These are phyloP conservation scores for Hoplias malabaricus DNA, from an alignment of 2,113 vertebrate genomes.

Conservation along the genomic window DNA sequence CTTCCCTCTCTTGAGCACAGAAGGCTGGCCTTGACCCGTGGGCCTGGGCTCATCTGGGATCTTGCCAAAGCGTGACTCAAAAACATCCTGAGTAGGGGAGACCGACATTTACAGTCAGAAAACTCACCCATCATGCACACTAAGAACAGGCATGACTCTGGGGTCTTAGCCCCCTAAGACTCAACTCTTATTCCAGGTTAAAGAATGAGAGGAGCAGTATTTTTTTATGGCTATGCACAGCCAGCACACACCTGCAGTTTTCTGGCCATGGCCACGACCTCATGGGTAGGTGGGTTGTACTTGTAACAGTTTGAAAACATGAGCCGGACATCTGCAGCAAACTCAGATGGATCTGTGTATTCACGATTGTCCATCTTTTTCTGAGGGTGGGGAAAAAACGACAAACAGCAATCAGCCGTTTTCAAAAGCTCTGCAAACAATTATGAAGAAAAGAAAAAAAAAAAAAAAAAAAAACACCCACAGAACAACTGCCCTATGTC, in stretches of 20 bases:
- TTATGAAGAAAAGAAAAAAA: too few relatives aligned
- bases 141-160: background rate
- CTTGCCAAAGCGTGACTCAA: constrained; percentile 84
- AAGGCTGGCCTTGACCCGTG: constrained; percentile 21
- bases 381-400: constrained; percentile 57
- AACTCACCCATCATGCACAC: background rate
- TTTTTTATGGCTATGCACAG: background rate
- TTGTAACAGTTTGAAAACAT: constrained; percentile 93
- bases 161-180: background rate
- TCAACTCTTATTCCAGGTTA: background rate
- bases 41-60: constrained; percentile 74
- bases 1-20: constrained; percentile 9
- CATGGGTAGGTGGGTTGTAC: constrained; percentile 80
- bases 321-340: constrained; percentile 85
- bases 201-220: background rate
- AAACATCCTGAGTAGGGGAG: constrained; percentile 79
- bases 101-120: background rate
- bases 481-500: too few relatives aligned
- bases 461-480: too few relatives aligned
- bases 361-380: constrained; percentile 84
- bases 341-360: constrained; percentile 81
- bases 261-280: constrained; percentile 85
- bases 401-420: background rate
- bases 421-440: too few relatives aligned
- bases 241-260: constrained; percentile 82